These are phyloP conservation scores for Sphenopsis melanotis DNA, from an alignment of 2,797 vertebrate species.

Conservation along the genomic window DNA sequence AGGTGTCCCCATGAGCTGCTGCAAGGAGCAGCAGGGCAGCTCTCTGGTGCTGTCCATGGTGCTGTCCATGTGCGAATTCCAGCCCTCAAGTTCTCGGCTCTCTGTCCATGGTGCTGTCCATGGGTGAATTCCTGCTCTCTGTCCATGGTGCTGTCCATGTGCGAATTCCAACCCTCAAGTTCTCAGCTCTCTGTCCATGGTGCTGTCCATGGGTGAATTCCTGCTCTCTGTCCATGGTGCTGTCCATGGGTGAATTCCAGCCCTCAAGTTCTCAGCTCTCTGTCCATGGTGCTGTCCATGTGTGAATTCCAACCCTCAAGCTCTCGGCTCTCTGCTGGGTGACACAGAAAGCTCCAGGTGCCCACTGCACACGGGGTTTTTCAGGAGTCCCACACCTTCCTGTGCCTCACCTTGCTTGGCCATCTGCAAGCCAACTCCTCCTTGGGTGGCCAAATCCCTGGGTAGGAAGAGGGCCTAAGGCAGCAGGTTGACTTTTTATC, in stretches of 20 bases:
- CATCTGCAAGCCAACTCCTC: background rate
- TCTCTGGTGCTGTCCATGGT: background rate
- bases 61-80: too few relatives aligned
- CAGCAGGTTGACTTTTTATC: background rate
- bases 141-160: accelerated
- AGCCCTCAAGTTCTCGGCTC: too few relatives aligned
- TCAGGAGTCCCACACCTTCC: background rate
- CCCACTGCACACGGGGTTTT: background rate
- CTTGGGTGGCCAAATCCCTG: background rate
- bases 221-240: too few relatives aligned
- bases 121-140: too few relatives aligned
- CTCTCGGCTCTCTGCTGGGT: background rate
- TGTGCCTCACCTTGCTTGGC: background rate
- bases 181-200: background rate
- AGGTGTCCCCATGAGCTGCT: accelerated
- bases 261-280: too few relatives aligned
- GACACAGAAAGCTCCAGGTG: background rate
- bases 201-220: too few relatives aligned
- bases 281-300: accelerated
- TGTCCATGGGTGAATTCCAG: too few relatives aligned
- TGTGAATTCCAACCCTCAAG: background rate
- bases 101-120: too few relatives aligned
- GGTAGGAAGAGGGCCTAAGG: background rate
- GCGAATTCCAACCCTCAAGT: too few relatives aligned
- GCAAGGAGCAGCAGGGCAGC: background rate